Evolutionary conservation across 2,797 vertebrate species (phyloP).

Genomic region (Crypturellus tataupa): DNA sequence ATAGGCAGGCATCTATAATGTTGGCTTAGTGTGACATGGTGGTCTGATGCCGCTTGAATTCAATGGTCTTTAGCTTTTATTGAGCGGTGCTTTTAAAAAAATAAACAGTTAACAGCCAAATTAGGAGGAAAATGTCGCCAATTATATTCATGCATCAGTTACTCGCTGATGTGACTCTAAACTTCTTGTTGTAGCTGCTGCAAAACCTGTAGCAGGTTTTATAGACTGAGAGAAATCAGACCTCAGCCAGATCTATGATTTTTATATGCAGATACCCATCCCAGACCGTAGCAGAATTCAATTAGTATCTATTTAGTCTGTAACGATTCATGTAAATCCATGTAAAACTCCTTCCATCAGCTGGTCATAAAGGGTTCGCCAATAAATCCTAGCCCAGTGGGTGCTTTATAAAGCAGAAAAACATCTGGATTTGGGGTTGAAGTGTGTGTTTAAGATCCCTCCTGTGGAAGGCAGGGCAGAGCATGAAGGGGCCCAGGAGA

Average conservation of each 20-base stretch:
- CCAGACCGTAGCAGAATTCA: background rate
- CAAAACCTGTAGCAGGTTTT: background rate
- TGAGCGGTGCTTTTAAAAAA: background rate
- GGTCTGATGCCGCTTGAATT: background rate
- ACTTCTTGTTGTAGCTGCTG: background rate
- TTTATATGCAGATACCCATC: background rate
- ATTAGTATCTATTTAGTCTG: background rate
- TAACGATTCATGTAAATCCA: no score
- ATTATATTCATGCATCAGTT: background rate
- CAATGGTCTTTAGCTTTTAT: background rate
- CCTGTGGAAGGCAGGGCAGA: background rate
- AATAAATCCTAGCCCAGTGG: background rate
- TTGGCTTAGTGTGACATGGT: background rate
- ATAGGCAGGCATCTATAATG: background rate
- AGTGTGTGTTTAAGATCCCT: rapidly evolving
- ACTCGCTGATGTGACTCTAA: background rate
- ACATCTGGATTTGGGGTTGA: background rate
- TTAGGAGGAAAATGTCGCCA: background rate
- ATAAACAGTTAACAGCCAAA: background rate
- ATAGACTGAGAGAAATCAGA: rapidly evolving
- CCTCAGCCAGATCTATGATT: background rate
- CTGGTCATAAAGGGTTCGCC: background rate
- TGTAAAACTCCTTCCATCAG: background rate
- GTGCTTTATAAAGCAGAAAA: background rate
- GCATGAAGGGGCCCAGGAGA: background rate